Percentiles rank a stretch among this genome's conserved stretches.
Conservation (phyloP, 2,113 vertebrate species). For the Orthochromis malagaraziensis region DNA sequence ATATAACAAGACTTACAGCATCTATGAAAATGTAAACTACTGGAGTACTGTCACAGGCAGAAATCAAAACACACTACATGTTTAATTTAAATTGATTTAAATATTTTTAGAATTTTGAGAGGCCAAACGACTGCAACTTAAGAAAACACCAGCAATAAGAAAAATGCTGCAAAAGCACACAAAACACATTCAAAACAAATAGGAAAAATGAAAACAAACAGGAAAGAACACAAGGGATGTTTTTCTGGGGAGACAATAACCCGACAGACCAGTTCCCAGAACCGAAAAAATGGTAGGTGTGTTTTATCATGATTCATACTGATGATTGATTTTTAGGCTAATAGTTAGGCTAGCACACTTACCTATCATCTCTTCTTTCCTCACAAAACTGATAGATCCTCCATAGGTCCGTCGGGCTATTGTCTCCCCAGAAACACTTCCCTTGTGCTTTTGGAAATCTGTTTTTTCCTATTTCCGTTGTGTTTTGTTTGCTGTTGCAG, state of each 20-base stretch:
- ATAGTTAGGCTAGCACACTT: background rate
- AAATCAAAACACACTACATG: background rate
- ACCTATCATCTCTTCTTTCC: background rate
- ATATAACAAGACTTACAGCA: background rate
- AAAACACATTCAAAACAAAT: background rate
- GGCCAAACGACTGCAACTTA: background rate
- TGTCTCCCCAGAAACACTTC: background rate
- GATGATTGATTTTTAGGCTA: background rate
- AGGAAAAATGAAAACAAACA: background rate
- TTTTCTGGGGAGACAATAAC: background rate
- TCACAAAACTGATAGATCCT: background rate
- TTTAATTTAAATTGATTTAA: background rate
- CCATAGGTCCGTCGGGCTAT: background rate
- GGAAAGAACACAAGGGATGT: background rate
- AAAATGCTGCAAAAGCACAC: background rate
- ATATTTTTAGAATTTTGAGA: background rate
- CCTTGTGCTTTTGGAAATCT: background rate
- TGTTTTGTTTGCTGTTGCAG: background rate
- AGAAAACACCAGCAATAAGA: background rate
- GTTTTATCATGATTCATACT: background rate
- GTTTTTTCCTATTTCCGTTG: background rate
- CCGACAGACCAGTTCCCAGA: background rate
- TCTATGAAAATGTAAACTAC: background rate
- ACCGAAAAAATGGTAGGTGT: background rate
- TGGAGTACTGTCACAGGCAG: background rate